phyloP scores from a whole-genome alignment of 2,797 vertebrate genomes.

The Parauchenoglanis punctatus region DNA sequence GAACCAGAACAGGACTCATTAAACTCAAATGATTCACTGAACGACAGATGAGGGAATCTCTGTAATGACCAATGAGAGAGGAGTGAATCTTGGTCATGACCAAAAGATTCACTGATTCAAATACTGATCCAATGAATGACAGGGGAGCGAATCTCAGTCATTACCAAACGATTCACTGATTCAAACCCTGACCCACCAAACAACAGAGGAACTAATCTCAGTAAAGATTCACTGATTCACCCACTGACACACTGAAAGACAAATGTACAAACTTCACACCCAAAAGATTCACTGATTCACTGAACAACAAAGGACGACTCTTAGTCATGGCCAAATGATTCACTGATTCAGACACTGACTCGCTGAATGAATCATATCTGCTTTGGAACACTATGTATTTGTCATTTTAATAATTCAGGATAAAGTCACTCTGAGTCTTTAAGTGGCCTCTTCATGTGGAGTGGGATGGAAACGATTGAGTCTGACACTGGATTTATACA shows the following conservation, averaged over 20 bases:
- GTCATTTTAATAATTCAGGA: conserved; percentile 13
- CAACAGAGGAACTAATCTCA: too few species aligned
- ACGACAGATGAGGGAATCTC: neutral
- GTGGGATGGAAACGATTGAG: conserved; percentile 17
- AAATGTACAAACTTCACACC: neutral
- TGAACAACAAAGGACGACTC: neutral
- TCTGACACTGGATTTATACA: neutral
- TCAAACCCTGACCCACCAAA: neutral
- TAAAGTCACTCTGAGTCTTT: neutral
- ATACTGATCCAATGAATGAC: too few species aligned
- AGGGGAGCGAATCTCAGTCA: neutral
- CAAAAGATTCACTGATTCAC: neutral
- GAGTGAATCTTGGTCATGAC: neutral
- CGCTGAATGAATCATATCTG: neutral
- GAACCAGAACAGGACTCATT: neutral
- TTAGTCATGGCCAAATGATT: neutral
- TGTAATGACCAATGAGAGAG: neutral
- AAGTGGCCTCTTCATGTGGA: conserved; percentile 34
- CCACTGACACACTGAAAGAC: neutral
- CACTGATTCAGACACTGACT: neutral
- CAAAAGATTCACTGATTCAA: neutral
- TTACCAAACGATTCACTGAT: neutral
- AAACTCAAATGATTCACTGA: neutral
- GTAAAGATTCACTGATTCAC: too few species aligned
- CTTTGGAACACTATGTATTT: neutral